These are phyloP conservation scores for Cariama cristata DNA, from an alignment of 2,113 vertebrate species.

Conservation along the genomic window DNA sequence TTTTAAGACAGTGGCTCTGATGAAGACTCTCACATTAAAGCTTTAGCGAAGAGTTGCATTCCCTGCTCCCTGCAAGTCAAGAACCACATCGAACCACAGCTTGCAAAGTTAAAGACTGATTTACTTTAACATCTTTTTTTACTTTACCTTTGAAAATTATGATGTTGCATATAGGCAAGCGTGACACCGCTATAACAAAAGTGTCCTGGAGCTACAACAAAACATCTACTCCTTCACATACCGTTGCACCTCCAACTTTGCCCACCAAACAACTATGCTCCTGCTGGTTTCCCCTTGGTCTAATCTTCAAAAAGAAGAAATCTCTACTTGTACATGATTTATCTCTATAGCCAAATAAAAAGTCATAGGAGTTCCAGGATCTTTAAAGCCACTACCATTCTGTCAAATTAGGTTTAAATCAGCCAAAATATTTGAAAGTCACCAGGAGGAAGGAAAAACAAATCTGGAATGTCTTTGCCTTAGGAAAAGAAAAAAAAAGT, in stretches of 20 bases:
- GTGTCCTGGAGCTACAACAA: neutral
- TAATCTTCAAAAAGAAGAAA: neutral
- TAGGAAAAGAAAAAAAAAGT: neutral
- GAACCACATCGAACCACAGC: neutral
- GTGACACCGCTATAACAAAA: neutral
- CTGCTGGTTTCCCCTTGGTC: neutral
- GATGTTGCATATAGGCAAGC: too few relatives aligned
- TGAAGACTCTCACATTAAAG: neutral
- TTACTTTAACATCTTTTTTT: rapidly evolving
- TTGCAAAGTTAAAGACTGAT: neutral
- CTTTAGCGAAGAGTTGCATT: neutral
- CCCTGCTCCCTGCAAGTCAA: neutral
- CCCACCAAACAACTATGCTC: neutral
- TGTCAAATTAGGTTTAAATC: neutral
- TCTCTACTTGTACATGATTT: neutral
- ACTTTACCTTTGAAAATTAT: neutral
- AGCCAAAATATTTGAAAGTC: neutral
- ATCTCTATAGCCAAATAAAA: neutral
- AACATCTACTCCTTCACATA: neutral
- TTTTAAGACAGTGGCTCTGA: neutral
- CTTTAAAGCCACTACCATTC: neutral
- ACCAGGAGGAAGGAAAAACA: neutral
- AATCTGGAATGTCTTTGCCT: neutral
- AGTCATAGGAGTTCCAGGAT: too few relatives aligned
- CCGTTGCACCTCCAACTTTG: rapidly evolving